Conservation (phyloP, 2,113 vertebrate genomes). For the Aphyosemion australe region DNA sequence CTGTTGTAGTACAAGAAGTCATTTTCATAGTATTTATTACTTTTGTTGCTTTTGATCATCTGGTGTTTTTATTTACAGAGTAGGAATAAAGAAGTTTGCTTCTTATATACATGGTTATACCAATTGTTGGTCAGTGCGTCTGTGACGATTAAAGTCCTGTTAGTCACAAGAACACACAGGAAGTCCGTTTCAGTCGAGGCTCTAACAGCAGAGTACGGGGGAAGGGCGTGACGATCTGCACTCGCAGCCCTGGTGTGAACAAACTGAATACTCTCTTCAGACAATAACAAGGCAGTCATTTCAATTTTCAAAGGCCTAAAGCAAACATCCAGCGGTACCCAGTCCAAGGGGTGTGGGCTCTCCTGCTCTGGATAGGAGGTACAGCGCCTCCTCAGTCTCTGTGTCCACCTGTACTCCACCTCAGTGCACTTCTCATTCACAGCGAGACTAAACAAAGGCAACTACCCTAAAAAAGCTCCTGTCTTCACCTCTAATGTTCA, state of each 20-base stretch:
- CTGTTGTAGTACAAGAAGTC: slow-evolving; percentile 81
- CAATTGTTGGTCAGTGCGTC: slow-evolving; percentile 53
- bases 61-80: slow-evolving; percentile 82
- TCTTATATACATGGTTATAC: slow-evolving; percentile 78
- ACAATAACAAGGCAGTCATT: slow-evolving; percentile 69
- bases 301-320: slow-evolving; percentile 65
- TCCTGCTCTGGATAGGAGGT: slow-evolving; percentile 38
- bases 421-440: slow-evolving; percentile 69
- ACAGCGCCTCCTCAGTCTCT: slow-evolving; percentile 53
- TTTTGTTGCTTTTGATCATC: slow-evolving; percentile 80
- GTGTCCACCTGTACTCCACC: slow-evolving; percentile 57
- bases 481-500: slow-evolving; percentile 71
- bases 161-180: slow-evolving; percentile 61
- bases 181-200: slow-evolving; percentile 68
- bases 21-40: slow-evolving; percentile 75
- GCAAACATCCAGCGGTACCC: slow-evolving; percentile 62
- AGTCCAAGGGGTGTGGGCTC: slow-evolving; percentile 45
- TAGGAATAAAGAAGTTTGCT: slow-evolving; percentile 78
- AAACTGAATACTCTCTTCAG: slow-evolving; percentile 66
- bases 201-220: slow-evolving; percentile 66
- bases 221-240: slow-evolving; percentile 24
- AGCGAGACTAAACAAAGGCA: slow-evolving; percentile 76
- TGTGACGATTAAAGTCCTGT: slow-evolving; percentile 60
- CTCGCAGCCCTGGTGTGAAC: slow-evolving; percentile 55
- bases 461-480: slow-evolving; percentile 71